Evolutionary conservation across 2,888 invertebrate genomes (phyloP).

Genomic region (Scrobipalpa atriplicella): DNA sequence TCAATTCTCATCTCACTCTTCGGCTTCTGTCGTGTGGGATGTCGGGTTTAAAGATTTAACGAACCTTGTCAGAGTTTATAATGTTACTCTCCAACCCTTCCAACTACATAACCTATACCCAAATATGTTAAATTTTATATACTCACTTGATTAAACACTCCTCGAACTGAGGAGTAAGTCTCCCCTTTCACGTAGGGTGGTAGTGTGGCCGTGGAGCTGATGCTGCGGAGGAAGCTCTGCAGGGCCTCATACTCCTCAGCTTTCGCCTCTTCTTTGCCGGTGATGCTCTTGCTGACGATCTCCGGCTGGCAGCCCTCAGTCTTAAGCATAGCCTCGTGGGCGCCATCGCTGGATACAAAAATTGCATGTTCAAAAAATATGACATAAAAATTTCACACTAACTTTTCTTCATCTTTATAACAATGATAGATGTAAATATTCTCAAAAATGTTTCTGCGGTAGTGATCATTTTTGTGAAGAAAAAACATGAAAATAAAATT

Average conservation of each 20-base stretch:
- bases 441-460: too few species aligned
- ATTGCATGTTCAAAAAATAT: too few species aligned
- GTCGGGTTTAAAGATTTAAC: too few species aligned
- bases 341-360: conserved; percentile 65
- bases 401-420: too few species aligned
- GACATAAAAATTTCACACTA: too few species aligned
- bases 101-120: not conserved
- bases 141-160: conserved; percentile 76
- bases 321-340: conserved; percentile 73
- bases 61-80: too few species aligned
- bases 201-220: conserved; percentile 77
- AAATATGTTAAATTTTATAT: not conserved
- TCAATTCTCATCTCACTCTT: too few species aligned
- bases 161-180: conserved; percentile 70
- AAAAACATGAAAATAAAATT: too few species aligned
- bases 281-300: conserved; percentile 46
- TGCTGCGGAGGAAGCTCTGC: conserved; percentile 75
- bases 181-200: conserved; percentile 78
- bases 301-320: conserved; percentile 52
- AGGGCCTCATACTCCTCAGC: conserved; percentile 76
- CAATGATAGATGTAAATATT: too few species aligned
- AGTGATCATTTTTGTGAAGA: too few species aligned
- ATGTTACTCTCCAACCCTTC: too few species aligned
- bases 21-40: too few species aligned
- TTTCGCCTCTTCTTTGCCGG: conserved; percentile 59